Evolutionary conservation across 1,140 invertebrate species (phyloP), one percentile per base, ranked within the genome.

Genomic region (Philaenus spumarius): DNA sequence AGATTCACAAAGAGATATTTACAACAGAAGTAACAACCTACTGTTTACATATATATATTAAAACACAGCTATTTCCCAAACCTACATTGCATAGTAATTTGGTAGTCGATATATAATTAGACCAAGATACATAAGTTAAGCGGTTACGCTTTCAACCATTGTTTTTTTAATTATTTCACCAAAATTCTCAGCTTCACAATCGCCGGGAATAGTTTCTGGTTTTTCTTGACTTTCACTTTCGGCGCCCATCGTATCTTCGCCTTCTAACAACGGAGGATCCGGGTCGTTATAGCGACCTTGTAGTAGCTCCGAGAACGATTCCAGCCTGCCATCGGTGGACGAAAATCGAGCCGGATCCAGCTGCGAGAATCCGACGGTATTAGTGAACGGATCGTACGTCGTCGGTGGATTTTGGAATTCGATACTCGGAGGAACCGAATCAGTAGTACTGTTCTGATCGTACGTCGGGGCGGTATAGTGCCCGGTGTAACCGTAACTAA

Each of bases 161-260:
- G 89, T 89, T 74, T 93, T 92, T 73, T 92, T 93, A 61, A 94
- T 93, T 59, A 94, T 90, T 78, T 93, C 90, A 37, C 89, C 90
- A 72, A 94, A 92, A 73, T 93, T 93, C 68, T 90, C 88, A 48
- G 52, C 50, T 35, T 80, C 78, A 60, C 75, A 77, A 47, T 81
- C 74, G 6, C 73, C 77, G 6, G 67, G 62, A 45, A 75, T 63
- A 17, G 55, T 47, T 19, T 24, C 12, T n/a, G 24, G 39, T 34
- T 54, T 50, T 6, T 26, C 46, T 42, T 48, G 39, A n/a, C 15
- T 37, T 9, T 34, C 14, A 3, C 9, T 12, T 23, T 48, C 43
- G 19, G 35, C 14, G 15, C 17, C 23, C 5, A 45, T 22, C 7
- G 39, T 35, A 17, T 12, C 43, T 30, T 47, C 43, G 3, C 1